These are phyloP conservation scores for Ophioninae sp. DNA, from an alignment of 2,888 invertebrate species.

Conservation along the genomic window DNA sequence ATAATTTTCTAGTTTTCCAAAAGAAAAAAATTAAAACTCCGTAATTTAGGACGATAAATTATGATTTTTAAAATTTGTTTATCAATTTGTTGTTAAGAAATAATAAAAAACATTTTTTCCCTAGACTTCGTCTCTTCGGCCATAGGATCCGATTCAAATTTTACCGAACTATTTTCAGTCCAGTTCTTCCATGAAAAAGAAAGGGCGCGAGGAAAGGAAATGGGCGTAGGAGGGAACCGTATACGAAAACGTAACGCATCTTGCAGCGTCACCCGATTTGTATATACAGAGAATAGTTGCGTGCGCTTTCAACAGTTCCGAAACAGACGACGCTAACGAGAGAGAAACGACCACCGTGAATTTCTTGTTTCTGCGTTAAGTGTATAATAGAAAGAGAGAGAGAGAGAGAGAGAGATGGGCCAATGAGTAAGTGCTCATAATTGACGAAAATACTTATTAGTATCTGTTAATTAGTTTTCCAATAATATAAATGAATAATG, in stretches of 20 bases:
- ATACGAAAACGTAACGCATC: conserved; percentile 26
- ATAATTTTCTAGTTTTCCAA: too few relatives aligned
- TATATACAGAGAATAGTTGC: conserved; percentile 18
- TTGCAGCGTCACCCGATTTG: conserved; percentile 18
- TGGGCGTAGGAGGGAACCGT: background rate
- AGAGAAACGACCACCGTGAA: conserved; percentile 23
- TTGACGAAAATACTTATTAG: too few relatives aligned
- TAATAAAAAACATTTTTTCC: too few relatives aligned
- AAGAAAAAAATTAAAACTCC: too few relatives aligned
- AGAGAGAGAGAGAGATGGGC: too few relatives aligned
- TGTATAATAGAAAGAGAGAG: conserved; percentile 40
- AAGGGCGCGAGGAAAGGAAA: background rate
- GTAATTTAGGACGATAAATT: too few relatives aligned
- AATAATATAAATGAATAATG: too few relatives aligned
- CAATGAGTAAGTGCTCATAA: too few relatives aligned
- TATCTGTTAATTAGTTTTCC: too few relatives aligned
- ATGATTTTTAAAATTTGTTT: too few relatives aligned
- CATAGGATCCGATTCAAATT: background rate
- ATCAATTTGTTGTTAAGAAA: too few relatives aligned
- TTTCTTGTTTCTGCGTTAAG: conserved; percentile 56
- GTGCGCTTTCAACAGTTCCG: conserved; percentile 11
- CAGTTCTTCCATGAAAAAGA: conserved; percentile 5
- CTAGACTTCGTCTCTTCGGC: background rate
- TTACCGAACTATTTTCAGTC: conserved; percentile 13
- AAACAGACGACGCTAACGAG: conserved; percentile 28